Base-by-base conservation (phyloP, 2,888 invertebrate species). In the Stenichneumon culpator region DNA sequence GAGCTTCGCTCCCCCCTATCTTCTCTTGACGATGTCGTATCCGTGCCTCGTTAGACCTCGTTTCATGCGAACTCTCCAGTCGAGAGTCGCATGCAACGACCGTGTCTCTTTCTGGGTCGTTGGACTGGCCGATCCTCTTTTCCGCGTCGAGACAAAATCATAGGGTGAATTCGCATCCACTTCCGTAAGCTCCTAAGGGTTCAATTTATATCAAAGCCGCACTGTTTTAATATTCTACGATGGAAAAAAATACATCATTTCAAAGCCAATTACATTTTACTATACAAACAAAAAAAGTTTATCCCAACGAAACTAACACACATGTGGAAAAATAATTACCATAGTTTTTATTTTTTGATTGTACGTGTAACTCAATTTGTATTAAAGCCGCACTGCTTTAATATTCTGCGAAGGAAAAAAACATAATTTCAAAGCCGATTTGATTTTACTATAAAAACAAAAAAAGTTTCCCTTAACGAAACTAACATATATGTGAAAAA, bases 1-100 rank as follows among this genome's bases (percentile, higher is more conserved):
- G 94, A 91, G 77, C 67, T 11, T 67, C 39, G 39, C 22, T 14
- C 22, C 28, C 25, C 67, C 19, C 7, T 36, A 36, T 36, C 11
- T 54, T 73, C 70, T 70, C 52, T 52, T 54, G 70, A 70, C 60
- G 32, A 36, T 47, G 16, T 39, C 52, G 75, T 72, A 52, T 47
- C 57, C 32, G 63, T 60, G 60, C 73, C 78, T 83, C 75, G 81
- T 86, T 81, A 79, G 63, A 74, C 75, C 60, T 73, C 79, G 60
- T 82, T 82, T 83, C 77, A 78, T 82, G 72, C 70, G 82, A 54
- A 57, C 60, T 70, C 70, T 75, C 81, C 69, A 54, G 22, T 72
- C 82, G 80, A 77, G 67, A 57, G 72, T 39, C 60, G 65, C 82
- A 78, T 65, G 68, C 57, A 68, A 50, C n/a, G 11, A 67, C 36